Percentiles rank a stretch among this genome's conserved stretches.
Conservation (phyloP, 2,113 vertebrate genomes). For the Thunnus maccoyii region DNA sequence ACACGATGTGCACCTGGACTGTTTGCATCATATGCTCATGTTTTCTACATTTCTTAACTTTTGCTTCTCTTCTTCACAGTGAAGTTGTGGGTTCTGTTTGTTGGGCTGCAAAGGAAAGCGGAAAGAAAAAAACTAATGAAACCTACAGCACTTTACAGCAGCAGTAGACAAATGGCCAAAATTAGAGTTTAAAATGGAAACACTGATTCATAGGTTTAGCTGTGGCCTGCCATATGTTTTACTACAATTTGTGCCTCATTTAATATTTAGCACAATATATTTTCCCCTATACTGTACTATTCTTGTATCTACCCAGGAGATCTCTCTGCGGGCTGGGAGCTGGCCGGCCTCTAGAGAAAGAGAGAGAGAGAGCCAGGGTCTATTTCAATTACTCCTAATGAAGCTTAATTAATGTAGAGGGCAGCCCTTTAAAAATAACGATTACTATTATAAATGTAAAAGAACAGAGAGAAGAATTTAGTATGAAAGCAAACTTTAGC, state of each 20-base stretch:
- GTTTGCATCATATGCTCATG: too few species aligned
- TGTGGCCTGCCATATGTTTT: conserved; percentile 49
- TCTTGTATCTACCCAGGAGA: conserved; percentile 54
- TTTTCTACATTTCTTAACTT: background rate
- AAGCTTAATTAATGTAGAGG: conserved; percentile 56
- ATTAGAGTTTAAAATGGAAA: conserved; percentile 65
- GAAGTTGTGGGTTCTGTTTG: background rate
- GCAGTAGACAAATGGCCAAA: conserved; percentile 50
- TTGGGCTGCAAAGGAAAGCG: conserved; percentile 2
- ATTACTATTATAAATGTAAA: conserved; percentile 53
- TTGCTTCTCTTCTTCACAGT: background rate
- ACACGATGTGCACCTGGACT: too few species aligned
- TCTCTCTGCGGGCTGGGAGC: conserved; percentile 33
- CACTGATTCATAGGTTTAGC: conserved; percentile 62
- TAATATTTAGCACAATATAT: conserved; percentile 66
- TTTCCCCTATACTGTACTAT: conserved; percentile 15
- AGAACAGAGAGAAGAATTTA: conserved; percentile 19
- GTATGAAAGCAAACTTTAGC: background rate
- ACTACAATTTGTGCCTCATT: conserved; percentile 56
- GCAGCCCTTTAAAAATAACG: conserved; percentile 34
- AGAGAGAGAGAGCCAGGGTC: conserved; percentile 8
- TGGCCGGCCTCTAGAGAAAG: conserved; percentile 42
- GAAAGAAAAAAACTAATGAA: conserved; percentile 29
- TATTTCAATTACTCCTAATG: conserved; percentile 55
- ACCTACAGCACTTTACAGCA: conserved; percentile 29